Evolutionary conservation across 2,113 vertebrate genomes (phyloP).

Genomic region (Apaloderma vittatum): DNA sequence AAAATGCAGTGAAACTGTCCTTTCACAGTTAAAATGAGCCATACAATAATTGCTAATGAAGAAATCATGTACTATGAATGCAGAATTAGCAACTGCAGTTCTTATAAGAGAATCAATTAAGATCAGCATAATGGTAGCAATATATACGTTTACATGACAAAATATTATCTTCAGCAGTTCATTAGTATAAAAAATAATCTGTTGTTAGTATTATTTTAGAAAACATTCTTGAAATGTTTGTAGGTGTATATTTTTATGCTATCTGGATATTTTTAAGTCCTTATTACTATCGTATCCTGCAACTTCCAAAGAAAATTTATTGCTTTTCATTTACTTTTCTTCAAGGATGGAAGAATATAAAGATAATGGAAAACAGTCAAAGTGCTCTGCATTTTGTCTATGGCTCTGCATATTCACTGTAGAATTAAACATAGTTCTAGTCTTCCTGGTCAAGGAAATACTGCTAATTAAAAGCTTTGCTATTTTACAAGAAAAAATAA

Average conservation of each 20-base stretch:
- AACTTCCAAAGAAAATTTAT: neutral
- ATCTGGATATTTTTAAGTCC: neutral
- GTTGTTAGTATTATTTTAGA: neutral
- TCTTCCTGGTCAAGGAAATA: neutral
- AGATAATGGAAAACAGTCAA: neutral
- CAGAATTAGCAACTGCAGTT: constrained; percentile 20
- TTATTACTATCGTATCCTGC: neutral
- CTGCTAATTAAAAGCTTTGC: neutral
- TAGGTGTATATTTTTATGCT: neutral
- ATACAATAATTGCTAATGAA: constrained; percentile 20
- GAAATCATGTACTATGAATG: constrained; percentile 13
- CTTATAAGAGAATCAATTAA: constrained; percentile 14
- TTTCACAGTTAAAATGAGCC: neutral
- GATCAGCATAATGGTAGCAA: neutral
- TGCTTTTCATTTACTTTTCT: neutral
- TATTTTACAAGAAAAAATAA: neutral
- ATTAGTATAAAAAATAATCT: neutral
- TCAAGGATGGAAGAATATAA: neutral
- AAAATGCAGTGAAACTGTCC: neutral
- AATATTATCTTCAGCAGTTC: neutral
- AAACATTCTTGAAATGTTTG: neutral
- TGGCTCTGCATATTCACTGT: neutral
- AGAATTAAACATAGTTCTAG: neutral
- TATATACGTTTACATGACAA: constrained; percentile 13
- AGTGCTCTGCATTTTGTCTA: neutral